Evolutionary conservation across 2,113 vertebrate genomes (phyloP).

Genomic region (Isurus oxyrinchus): DNA sequence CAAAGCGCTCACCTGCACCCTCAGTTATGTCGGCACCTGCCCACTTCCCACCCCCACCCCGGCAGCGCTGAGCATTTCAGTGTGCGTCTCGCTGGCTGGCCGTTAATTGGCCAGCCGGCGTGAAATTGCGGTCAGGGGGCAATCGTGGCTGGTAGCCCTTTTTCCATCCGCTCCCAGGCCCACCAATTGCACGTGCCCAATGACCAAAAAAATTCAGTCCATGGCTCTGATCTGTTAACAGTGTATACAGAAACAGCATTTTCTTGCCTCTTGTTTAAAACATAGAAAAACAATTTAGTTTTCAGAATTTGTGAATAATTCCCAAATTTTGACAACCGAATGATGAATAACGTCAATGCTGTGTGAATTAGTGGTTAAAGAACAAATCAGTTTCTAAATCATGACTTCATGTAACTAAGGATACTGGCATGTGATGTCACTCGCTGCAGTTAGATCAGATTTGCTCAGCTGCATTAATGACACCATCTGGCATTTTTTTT

Average conservation of each 20-base stretch:
- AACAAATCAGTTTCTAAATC: neutral
- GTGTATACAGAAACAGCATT: neutral
- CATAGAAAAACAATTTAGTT: neutral
- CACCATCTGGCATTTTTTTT: conserved; percentile 23
- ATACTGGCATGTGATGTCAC: conserved; percentile 29
- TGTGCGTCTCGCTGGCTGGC: no score
- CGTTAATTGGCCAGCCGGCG: no score
- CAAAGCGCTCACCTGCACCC: no score
- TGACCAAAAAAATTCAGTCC: no score
- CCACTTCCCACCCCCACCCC: no score
- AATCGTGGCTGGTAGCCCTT: no score
- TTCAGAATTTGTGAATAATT: neutral
- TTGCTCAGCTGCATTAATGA: conserved; percentile 22
- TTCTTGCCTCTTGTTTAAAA: neutral
- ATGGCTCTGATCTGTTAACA: neutral
- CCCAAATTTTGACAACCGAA: no score
- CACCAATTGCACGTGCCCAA: no score
- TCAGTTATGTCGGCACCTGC: no score
- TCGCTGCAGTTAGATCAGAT: conserved; percentile 11
- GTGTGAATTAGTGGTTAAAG: neutral
- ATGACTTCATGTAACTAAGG: conserved; percentile 14
- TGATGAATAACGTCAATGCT: neutral
- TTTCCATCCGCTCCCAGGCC: no score
- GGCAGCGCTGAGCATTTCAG: no score
- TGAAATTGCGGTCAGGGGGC: no score